Base-by-base conservation (phyloP, 2,797 vertebrate genomes). In the Erithacus rubecula region DNA sequence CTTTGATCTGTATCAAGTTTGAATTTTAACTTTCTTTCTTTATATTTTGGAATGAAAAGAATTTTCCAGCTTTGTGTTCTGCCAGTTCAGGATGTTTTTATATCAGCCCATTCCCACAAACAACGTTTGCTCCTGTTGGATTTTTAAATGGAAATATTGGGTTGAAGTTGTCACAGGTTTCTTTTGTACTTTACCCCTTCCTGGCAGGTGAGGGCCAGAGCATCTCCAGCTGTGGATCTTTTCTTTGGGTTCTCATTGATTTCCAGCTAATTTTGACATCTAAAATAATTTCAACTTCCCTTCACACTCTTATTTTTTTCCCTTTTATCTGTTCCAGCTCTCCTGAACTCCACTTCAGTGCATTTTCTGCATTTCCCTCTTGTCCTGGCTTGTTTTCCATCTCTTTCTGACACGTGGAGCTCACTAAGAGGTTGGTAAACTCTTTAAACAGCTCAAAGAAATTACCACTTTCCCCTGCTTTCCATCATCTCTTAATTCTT, bases 361-460 rank as follows among this genome's bases (percentile, higher is more conserved):
- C 32, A 6, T 76, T 82, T n/a, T 51, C 44, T 68, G 18, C 12
- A 5, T 67, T 85, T 64, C 9, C 34, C 36, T 58, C 36, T 55
- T 51, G 16, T 24, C 59, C 64, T 76, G 74, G 32, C 18, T 56
- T 85, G 67, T 85, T 91, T 94, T 52, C 78, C n/a, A 30, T 46
- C 69, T 69, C 75, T 53, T 84, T 29, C 63, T 69, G 55, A 23
- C 46, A 76, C 23, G 14, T 0, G 0, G 49, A 79, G 59, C 60
- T 84, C 71, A 58, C 46, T 29, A 49, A 49, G 87, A 64, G 58
- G 5, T 24, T 71, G 78, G 56, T 67, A 93, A 93, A 78, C 67
- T 84, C 46, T 71, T 93, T 71, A 41, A 90, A 41, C 70, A 69
- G 37, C 71, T 85, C 82, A 15, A 23, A 87, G 84, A 78, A 94